Base-by-base conservation (phyloP, 2,888 invertebrate genomes). In the Drosophila mimica region DNA sequence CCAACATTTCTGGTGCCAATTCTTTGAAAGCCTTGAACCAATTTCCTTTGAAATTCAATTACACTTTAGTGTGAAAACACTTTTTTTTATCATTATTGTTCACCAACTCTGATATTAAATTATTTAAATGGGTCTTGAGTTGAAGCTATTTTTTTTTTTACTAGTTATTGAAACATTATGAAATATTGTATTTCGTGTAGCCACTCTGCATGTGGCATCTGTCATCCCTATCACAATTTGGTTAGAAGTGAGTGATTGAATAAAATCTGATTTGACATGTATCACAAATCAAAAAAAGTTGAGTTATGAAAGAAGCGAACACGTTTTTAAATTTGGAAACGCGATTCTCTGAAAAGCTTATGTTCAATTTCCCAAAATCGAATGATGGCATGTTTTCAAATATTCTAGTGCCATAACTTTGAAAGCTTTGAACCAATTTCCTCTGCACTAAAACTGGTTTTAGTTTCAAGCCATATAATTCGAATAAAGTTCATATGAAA, bases 1-100 rank as follows among this genome's bases (percentile, higher is more conserved):
- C 56, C 56, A 56, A 38, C 8, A 38, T n/a, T 30, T 34, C 8
- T 38, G 5, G 28, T n/a, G 56, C 38, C 28, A 56, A 38, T 13
- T 38, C 13, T n/a, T 56, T 17, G n/a, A 17, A 9, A 38, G n/a
- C 56, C 56, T 38, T 56, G 56, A 56, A 56, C 56, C 38, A 38
- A 13, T 38, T 56, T 30, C 11, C n/a, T n/a, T 1, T 28, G 28
- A 1, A 15, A 25, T 46, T 46, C 15, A 25, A 28, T 25, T 46
- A 8, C 15, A 15, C 8, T 46, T 46, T 25, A 46, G 25, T 46
- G 15, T 4, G 25, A 25, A 46, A 25, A 25, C 25, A 25, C 7
- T 25, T 46, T 7, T 15, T 20, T 20, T 25, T 25, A 25, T 2
- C 5, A 46, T 4, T 25, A 15, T 7, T 8, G 7, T 13, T 2